Base-by-base conservation (phyloP, 2,113 vertebrate species). In the Macrotus californicus region DNA sequence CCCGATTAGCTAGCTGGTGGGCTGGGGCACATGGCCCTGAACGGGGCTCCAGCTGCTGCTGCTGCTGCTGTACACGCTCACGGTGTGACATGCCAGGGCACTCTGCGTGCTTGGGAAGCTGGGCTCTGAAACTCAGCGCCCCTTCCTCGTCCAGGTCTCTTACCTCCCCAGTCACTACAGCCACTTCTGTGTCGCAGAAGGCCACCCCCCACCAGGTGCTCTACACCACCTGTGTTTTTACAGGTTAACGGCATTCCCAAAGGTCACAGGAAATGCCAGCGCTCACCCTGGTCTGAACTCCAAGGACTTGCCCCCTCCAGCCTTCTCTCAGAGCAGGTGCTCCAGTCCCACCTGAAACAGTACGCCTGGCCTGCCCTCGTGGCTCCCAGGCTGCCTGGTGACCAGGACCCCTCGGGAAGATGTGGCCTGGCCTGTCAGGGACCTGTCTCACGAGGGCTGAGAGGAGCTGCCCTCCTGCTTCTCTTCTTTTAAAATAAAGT, bases 401-500 rank as follows among this genome's bases (percentile, higher is more conserved):
- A 72, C 7, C 26, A 11, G 56, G 34, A 46, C 15, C 15, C 36
- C 59, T 12, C 3, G 7, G 67, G 34, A 52, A 91, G 50, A 26
- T 5, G 19, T 11, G 56, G 26, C 26, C 59, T 29, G 59, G 19
- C 73, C 75, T 85, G 29, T 52, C 14, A 94, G 94, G 97, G 95
- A 94, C 89, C 92, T 94, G 80, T 79, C 26, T 79, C 22, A 29
- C 46, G 77, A 34, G 16, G 52, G 64, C 26, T 76, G 24, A 76
- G 69, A 43, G 13, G 66, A 22, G 0, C 61, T n/a, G 29, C 22
- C 3, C 18, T 80, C 22, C 81, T 39, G 83, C 94, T 61, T 80
- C 26, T 61, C 80, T 88, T 36, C 93, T 95, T 66, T 67, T 96
- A 97, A 95, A 93, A 95, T 73, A 67, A 87, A 94, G 72, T 59